Percentiles rank a stretch among this genome's conserved stretches.
Conservation (phyloP, 2,888 invertebrate genomes). For the Macropis europaea region DNA sequence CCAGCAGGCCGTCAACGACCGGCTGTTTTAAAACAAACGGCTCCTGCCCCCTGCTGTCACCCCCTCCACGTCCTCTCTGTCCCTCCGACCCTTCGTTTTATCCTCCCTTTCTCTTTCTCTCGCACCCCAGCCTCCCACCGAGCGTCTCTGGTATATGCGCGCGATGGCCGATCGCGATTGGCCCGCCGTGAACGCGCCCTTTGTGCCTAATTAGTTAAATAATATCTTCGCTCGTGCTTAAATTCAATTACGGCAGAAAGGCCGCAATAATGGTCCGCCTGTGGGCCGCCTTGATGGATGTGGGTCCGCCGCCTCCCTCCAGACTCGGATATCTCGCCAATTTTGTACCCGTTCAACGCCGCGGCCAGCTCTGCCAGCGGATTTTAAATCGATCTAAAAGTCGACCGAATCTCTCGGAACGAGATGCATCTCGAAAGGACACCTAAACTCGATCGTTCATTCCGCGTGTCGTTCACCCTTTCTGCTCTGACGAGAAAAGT, state of each 20-base stretch:
- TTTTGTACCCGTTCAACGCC: conserved; percentile 32
- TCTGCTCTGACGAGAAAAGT: no score
- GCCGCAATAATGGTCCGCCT: conserved; percentile 77
- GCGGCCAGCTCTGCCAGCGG: conserved; percentile 7
- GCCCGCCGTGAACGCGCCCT: conserved; percentile 75
- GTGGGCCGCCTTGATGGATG: conserved; percentile 77
- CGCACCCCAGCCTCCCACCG: conserved; percentile 31
- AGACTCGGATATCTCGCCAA: conserved; percentile 47
- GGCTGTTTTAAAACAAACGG: conserved; percentile 69
- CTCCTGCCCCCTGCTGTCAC: conserved; percentile 51
- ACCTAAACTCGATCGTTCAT: no score
- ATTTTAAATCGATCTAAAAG: conserved; percentile 2
- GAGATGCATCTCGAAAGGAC: no score
- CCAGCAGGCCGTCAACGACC: conserved; percentile 63
- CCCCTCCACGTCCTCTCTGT: conserved; percentile 15
- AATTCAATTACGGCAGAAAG: conserved; percentile 76
- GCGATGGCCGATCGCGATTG: conserved; percentile 67
- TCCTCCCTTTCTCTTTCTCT: conserved; percentile 11
- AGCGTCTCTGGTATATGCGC: conserved; percentile 21
- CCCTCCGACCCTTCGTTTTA: no score
- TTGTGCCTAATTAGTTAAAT: conserved; percentile 79
- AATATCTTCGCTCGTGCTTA: conserved; percentile 78
- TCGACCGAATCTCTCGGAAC: background rate
- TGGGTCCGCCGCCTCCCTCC: conserved; percentile 55
- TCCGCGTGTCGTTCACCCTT: background rate